phyloP scores from a whole-genome alignment of 2,797 vertebrate species.

The Thalassophryne amazonica region DNA sequence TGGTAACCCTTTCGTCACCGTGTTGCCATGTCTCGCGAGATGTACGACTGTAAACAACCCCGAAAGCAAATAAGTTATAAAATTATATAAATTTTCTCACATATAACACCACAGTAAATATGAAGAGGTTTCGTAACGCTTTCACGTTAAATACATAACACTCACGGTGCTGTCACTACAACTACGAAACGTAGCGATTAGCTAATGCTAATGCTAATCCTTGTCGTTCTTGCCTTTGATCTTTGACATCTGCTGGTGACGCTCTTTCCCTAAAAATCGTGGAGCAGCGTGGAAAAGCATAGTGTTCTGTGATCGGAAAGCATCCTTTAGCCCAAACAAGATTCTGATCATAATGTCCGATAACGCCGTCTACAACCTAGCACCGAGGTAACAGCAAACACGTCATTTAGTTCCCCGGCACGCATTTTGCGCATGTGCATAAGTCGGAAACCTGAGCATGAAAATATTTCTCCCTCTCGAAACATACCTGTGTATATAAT shows the following conservation, averaged over 20 bases:
- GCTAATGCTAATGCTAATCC: neutral
- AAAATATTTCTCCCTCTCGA: too few relatives aligned
- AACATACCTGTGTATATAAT: too few relatives aligned
- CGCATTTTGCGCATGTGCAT: too few relatives aligned
- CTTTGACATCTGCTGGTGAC: conserved; percentile 8
- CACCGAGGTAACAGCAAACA: neutral
- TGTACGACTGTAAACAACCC: neutral
- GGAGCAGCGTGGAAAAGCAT: neutral
- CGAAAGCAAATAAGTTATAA: neutral
- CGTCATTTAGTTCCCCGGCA: neutral
- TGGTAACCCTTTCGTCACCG: neutral
- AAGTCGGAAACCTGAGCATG: too few relatives aligned
- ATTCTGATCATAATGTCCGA: conserved; percentile 18
- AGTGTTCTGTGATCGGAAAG: neutral
- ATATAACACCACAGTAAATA: neutral
- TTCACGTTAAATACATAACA: neutral
- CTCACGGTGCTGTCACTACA: too few relatives aligned
- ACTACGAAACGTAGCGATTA: too few relatives aligned
- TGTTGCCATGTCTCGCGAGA: conserved; percentile 21
- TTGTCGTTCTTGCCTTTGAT: conserved; percentile 49
- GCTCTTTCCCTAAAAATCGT: neutral
- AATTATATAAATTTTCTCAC: neutral
- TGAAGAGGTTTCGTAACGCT: neutral
- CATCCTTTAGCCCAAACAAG: neutral
- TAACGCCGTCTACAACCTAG: neutral